Base-by-base conservation (phyloP, 92 coral and sea anemone genomes). In the Phenganax marumi region DNA sequence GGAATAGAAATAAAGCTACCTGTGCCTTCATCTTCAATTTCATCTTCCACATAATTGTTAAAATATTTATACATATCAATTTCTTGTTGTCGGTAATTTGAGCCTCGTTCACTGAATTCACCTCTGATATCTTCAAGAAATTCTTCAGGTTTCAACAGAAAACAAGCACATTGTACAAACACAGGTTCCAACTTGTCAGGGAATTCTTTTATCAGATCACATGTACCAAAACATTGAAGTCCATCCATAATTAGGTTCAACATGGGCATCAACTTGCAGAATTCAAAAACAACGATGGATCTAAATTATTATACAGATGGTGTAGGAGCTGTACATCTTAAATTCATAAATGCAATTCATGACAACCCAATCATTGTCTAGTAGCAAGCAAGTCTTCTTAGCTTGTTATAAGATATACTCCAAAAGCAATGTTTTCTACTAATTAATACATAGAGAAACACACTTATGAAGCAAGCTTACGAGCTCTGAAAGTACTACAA, bases 221-320 rank as follows among this genome's bases (percentile, higher is more conserved):
- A 22, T 14, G 76, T 71, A 23, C 76, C 76, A 10, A 71, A 71
- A 53, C 76, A 71, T 18, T 54, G 55, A 22, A 71, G 53, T 54
- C 76, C 76, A 48, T 71, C 76, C 54, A 71, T 71, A 71, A 71
- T 71, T n/a, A 39, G 76, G 76, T 71, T 71, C 54, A 71, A 22
- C 76, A 71, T 71, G 16, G 76, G 55, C 55, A 71, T 7, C 53
- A 71, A 71, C 76, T 71, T 71, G 76, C 76, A 11, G 10, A 71
- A 71, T 48, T 71, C 76, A 71, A 71, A 71, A 51, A 43, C 19
- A 26, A 71, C 57, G 47, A 48, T 71, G 18, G 76, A 71, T 71
- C 55, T 71, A 71, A 71, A 71, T 11, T 71, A 10, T 9, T 19
- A 71, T 25, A 43, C 7, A 7, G 24, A 63, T n/a, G 4, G 10